Evolutionary conservation across 2,113 vertebrate species (phyloP).

Genomic region (Passer montanus): DNA sequence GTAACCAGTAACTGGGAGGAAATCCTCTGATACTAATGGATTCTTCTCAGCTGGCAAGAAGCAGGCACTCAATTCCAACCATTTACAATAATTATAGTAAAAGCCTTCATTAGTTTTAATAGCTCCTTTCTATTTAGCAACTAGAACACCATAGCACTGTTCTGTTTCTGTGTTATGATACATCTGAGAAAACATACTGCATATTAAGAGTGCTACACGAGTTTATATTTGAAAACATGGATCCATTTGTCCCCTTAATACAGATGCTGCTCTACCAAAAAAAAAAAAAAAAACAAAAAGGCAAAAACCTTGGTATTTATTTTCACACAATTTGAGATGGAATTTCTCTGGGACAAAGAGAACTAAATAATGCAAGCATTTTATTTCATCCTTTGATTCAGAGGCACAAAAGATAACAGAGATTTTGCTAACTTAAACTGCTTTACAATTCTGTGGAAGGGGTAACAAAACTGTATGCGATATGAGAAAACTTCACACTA

Average conservation of each 20-base stretch:
- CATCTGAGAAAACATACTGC: slow-evolving; percentile 15
- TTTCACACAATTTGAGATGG: background rate
- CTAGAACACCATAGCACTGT: background rate
- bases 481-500: background rate
- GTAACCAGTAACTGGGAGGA: slow-evolving; percentile 23
- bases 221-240: background rate
- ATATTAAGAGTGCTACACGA: background rate
- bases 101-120: slow-evolving; percentile 51
- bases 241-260: slow-evolving; percentile 5
- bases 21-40: slow-evolving; percentile 16
- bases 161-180: slow-evolving; percentile 31
- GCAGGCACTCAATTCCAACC: background rate
- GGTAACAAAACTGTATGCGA: background rate
- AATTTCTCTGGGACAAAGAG: background rate
- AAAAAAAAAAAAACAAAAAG: background rate
- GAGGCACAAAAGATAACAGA: background rate
- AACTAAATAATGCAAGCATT: background rate
- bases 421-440: background rate
- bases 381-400: background rate
- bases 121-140: slow-evolving; percentile 19
- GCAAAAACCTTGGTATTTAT: background rate
- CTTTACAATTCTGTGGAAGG: background rate
- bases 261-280: background rate
- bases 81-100: slow-evolving; percentile 32
- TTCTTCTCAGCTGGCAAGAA: slow-evolving; percentile 51